Percentiles rank a stretch among this genome's conserved stretches.
Conservation (phyloP, 1,140 invertebrate species). For the Zophobas atratus region DNA sequence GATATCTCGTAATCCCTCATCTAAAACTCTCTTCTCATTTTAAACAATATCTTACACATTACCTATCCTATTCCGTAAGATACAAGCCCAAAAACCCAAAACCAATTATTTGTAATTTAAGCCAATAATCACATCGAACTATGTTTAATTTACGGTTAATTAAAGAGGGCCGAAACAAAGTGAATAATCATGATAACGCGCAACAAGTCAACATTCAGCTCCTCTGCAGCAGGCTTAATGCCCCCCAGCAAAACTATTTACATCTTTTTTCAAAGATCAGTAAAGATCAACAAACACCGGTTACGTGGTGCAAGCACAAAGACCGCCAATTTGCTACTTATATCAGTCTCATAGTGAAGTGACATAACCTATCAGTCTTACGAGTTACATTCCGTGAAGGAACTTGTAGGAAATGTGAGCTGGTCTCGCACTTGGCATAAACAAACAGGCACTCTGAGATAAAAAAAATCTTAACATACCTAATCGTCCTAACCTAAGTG, state of each 20-base stretch:
- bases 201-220: constrained; percentile 43
- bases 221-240: constrained; percentile 60
- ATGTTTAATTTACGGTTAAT: constrained; percentile 49
- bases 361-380: constrained; percentile 67
- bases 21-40: constrained; percentile 11
- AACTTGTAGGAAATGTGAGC: constrained; percentile 68
- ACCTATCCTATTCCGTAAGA: constrained; percentile 52
- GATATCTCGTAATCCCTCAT: constrained; percentile 23
- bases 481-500: constrained; percentile 59
- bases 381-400: constrained; percentile 65
- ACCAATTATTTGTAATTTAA: constrained; percentile 54
- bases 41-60: constrained; percentile 54
- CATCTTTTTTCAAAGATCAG: constrained; percentile 61
- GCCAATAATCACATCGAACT: constrained; percentile 59
- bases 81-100: constrained; percentile 54
- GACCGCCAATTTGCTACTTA: constrained; percentile 42
- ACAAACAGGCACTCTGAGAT: constrained; percentile 60
- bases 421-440: constrained; percentile 57
- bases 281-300: constrained; percentile 57
- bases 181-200: constrained; percentile 6
- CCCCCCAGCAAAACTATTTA: constrained; percentile 64
- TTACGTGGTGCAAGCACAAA: constrained; percentile 43
- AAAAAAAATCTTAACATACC: constrained; percentile 45
- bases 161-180: constrained; percentile 54
- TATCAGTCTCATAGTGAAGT: constrained; percentile 65